phyloP scores from a whole-genome alignment of 2,113 vertebrate species.

The Percopsis transmontana region DNA sequence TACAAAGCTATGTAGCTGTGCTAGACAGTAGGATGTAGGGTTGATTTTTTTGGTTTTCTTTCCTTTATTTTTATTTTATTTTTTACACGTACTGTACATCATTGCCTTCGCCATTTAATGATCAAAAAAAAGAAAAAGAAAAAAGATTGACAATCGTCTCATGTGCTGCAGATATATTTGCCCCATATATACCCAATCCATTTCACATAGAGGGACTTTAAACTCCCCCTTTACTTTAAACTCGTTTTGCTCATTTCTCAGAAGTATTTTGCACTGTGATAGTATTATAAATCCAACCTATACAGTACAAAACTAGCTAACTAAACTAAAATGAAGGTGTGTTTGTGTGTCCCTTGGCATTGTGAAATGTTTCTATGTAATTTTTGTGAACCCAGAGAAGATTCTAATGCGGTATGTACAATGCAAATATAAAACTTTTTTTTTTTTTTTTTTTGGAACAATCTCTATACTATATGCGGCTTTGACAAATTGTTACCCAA shows the following conservation, averaged over 20 bases:
- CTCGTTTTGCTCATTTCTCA: slow-evolving; percentile 56
- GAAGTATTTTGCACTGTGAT: slow-evolving; percentile 86
- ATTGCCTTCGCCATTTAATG: slow-evolving; percentile 81
- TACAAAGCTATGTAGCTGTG: slow-evolving; percentile 79
- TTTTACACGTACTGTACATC: slow-evolving; percentile 82
- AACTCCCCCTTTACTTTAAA: slow-evolving; percentile 59
- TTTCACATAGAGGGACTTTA: slow-evolving; percentile 73
- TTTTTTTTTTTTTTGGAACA: slow-evolving; percentile 54
- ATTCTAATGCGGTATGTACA: slow-evolving; percentile 74
- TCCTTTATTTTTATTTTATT: slow-evolving; percentile 15
- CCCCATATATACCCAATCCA: slow-evolving; percentile 73
- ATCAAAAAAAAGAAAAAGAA: slow-evolving; percentile 75
- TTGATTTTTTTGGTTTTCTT: slow-evolving; percentile 57
- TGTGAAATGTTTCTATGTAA: slow-evolving; percentile 81
- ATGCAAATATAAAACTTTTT: slow-evolving; percentile 64
- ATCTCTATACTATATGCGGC: slow-evolving; percentile 69
- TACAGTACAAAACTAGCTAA: slow-evolving; percentile 82
- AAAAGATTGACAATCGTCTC: slow-evolving; percentile 85
- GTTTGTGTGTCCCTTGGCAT: slow-evolving; percentile 83
- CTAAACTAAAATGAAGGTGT: slow-evolving; percentile 80
- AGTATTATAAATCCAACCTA: slow-evolving; percentile 80
- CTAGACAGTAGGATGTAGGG: slow-evolving; percentile 79
- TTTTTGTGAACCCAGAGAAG: slow-evolving; percentile 75
- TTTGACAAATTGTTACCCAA: slow-evolving; percentile 57
- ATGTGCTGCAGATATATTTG: slow-evolving; percentile 80